phyloP scores from a whole-genome alignment of 1,140 invertebrate species.

The Microplitis demolitor region DNA sequence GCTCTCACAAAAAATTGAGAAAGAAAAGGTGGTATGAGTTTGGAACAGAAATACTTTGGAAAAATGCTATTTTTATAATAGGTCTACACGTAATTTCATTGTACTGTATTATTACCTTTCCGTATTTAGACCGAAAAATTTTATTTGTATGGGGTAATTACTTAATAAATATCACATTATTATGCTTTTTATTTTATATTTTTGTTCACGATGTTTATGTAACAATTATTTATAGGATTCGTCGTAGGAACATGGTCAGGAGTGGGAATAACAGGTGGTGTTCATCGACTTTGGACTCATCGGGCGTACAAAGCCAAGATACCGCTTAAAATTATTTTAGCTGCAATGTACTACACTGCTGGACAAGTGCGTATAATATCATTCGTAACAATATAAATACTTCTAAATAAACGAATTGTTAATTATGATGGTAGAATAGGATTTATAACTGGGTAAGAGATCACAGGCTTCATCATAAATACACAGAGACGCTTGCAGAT shows the following conservation, averaged over 20 bases:
- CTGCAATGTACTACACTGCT: constrained; percentile 71
- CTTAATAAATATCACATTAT: neutral
- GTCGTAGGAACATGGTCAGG: neutral
- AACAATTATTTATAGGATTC: neutral
- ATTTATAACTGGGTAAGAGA: constrained; percentile 76
- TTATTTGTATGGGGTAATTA: constrained; percentile 17
- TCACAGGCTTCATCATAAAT: constrained; percentile 90
- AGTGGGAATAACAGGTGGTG: constrained; percentile 60
- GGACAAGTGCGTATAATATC: constrained; percentile 68
- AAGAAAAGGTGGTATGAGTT: constrained; percentile 15
- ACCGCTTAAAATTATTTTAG: constrained; percentile 73
- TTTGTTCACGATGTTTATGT: no score
- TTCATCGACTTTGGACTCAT: constrained; percentile 85
- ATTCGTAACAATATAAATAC: neutral
- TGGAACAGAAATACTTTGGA: constrained; percentile 51
- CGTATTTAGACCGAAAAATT: constrained; percentile 1
- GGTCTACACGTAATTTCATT: neutral
- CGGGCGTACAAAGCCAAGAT: constrained; percentile 80
- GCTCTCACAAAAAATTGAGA: neutral
- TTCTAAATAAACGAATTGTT: neutral
- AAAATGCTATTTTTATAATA: constrained; percentile 1
- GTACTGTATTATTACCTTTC: constrained; percentile 16
- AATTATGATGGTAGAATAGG: constrained; percentile 60
- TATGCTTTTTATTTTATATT: neutral
- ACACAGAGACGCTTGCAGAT: constrained; percentile 87